phyloP scores from a whole-genome alignment of 2,797 vertebrate genomes.

The Leptatherina wallacei region DNA sequence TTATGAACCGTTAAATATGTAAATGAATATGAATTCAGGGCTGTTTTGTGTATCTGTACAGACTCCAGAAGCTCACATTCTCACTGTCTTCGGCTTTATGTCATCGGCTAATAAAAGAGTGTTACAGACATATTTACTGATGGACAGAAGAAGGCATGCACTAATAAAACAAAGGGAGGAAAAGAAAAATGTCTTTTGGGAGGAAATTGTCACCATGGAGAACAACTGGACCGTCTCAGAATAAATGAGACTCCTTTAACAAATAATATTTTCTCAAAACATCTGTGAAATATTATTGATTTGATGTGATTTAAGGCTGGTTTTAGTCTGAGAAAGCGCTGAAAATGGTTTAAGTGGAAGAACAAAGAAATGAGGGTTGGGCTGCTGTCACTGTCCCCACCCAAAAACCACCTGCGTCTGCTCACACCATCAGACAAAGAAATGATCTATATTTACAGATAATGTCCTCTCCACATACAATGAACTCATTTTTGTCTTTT shows the following conservation, averaged over 20 bases:
- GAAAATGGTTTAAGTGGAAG: conserved; percentile 26
- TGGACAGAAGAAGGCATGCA: conserved; percentile 44
- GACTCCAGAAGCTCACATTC: conserved; percentile 4
- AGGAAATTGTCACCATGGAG: background rate
- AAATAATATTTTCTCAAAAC: conserved; percentile 3
- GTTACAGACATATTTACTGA: conserved; percentile 35
- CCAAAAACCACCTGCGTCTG: conserved; percentile 55
- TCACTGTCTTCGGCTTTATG: conserved; percentile 8
- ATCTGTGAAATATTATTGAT: conserved; percentile 2
- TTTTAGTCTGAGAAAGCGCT: conserved; percentile 2
- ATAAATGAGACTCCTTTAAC: background rate
- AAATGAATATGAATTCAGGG: conserved; percentile 3
- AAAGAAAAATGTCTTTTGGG: conserved; percentile 22
- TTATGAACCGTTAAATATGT: background rate
- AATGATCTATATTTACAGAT: background rate
- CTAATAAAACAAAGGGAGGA: conserved; percentile 60
- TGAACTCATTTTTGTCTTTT: background rate
- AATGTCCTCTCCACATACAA: conserved; percentile 2
- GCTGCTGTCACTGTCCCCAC: conserved; percentile 47
- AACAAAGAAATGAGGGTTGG: conserved; percentile 64
- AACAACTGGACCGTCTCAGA: conserved; percentile 20
- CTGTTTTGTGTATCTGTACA: conserved; percentile 7
- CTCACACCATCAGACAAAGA: conserved; percentile 34
- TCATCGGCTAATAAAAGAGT: conserved; percentile 38
- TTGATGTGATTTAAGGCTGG: conserved; percentile 7